Base-by-base conservation (phyloP, 2,113 vertebrate species). In the Peromyscus leucopus region DNA sequence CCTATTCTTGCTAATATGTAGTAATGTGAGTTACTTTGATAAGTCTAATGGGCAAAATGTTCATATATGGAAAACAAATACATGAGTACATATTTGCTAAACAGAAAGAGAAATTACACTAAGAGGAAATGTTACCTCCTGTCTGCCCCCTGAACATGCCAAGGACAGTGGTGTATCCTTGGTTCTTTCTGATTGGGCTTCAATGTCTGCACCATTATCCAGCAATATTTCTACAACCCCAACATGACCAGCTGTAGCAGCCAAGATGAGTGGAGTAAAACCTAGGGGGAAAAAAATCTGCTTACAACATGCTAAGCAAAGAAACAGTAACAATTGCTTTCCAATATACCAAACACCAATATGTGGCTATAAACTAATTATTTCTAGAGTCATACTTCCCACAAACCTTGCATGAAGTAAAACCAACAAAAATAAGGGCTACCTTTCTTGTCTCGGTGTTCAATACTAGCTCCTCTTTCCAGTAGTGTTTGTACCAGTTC, bases 111-210 rank as follows among this genome's bases (percentile, higher is more conserved):
- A 10, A 10, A 84, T 95, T 59, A 39, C n/a, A 93, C 10, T 65
- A 55, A 80, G 12, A 36, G 13, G 69, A 96, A 96, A 69, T 69
- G 57, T 98, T 97, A 99, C 99, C 99, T 99, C 99, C 98, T 99
- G 99, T 78, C 99, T 99, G 95, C 99, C 99, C 95, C 99, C 99
- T 22, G 99, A 99, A 98, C 99, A 99, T 97, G 99, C 99, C 98
- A 99, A 98, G 91, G 99, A 99, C 97, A 99, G 99, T 61, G 99
- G 99, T 69, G 99, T 99, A 98, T 99, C 99, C 99, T 99, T 99
- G 98, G 99, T 99, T 99, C 99, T 99, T 99, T 99, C 99, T 42
- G 99, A 99, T 97, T 99, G 99, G 96, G 99, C 99, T 98, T 99
- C 99, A 95, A 99, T 99, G 98, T 99, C 99, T 79, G 99, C 99